Evolutionary conservation across 2,797 vertebrate genomes (phyloP).

Genomic region (Pogoniulus pusillus): DNA sequence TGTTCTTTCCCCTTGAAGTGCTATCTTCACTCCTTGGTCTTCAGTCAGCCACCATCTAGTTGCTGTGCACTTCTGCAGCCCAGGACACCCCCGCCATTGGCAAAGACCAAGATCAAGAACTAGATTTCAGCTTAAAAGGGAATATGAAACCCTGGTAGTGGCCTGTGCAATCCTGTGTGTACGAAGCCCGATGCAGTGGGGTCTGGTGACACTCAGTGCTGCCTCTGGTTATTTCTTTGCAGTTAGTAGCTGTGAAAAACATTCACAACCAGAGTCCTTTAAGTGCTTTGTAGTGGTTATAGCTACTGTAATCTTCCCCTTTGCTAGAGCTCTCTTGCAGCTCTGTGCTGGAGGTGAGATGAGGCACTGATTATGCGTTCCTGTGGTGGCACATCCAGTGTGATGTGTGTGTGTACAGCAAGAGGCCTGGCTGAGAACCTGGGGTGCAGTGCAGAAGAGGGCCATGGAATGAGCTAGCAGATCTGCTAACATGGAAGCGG

Average conservation of each 20-base stretch:
- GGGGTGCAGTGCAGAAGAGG: not conserved
- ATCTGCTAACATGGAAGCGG: not conserved
- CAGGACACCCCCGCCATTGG: not conserved
- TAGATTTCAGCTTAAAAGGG: not conserved
- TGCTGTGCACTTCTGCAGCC: not conserved
- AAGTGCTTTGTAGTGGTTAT: not conserved
- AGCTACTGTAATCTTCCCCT: not conserved
- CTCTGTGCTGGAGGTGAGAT: not conserved
- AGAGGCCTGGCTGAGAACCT: not conserved
- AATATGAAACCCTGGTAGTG: not conserved
- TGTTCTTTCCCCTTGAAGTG: not conserved
- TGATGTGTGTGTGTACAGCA: not conserved
- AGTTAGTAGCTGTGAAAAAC: not conserved
- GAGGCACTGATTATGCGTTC: not conserved
- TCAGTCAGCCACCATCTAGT: not conserved
- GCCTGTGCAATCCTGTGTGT: not conserved
- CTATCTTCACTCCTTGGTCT: not conserved
- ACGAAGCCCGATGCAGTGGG: not conserved
- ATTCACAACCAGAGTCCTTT: not conserved
- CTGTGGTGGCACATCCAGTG: fast-evolving
- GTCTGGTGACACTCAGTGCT: not conserved
- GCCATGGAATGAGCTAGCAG: not conserved
- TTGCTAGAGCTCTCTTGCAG: not conserved
- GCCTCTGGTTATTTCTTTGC: not conserved
- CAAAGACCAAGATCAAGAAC: not conserved